A percentile compares a stretch with the other conserved stretches of the same genome.
phyloP scores from a whole-genome alignment of 2,888 invertebrate genomes.

The Xanthia togata region DNA sequence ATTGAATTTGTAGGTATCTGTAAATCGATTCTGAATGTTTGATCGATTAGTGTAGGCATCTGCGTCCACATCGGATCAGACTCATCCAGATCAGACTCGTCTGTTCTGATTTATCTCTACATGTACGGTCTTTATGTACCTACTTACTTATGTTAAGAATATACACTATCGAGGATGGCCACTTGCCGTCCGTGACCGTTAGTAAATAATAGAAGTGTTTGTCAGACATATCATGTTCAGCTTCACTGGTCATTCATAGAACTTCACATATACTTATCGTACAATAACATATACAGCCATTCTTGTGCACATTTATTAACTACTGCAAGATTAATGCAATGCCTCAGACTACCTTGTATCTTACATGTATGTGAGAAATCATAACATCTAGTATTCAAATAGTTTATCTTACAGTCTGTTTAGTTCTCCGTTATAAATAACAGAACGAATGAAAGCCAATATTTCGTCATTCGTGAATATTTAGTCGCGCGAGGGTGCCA shows the following conservation, averaged over 20 bases:
- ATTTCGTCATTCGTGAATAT: constrained; percentile 32
- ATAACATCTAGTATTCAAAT: background rate
- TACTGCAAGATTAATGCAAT: background rate
- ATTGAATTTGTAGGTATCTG: too few relatives aligned
- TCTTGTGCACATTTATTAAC: background rate
- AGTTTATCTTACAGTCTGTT: background rate
- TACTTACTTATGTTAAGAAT: background rate
- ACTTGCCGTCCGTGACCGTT: background rate
- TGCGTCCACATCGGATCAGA: background rate
- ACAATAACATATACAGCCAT: constrained; percentile 12
- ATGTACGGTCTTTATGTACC: background rate
- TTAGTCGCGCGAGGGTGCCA: constrained; percentile 22
- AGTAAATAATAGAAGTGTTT: background rate
- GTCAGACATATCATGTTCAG: background rate
- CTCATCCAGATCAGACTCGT: background rate
- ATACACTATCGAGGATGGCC: background rate
- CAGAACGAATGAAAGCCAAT: constrained; percentile 4
- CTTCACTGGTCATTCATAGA: background rate
- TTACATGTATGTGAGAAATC: background rate
- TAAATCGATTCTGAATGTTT: background rate
- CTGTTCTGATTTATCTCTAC: background rate
- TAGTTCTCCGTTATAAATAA: constrained; percentile 7
- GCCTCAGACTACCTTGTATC: background rate
- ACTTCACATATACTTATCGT: constrained; percentile 8
- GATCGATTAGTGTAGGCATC: background rate